phyloP scores from a whole-genome alignment of 2,888 invertebrate genomes.

The Pocota personata region DNA sequence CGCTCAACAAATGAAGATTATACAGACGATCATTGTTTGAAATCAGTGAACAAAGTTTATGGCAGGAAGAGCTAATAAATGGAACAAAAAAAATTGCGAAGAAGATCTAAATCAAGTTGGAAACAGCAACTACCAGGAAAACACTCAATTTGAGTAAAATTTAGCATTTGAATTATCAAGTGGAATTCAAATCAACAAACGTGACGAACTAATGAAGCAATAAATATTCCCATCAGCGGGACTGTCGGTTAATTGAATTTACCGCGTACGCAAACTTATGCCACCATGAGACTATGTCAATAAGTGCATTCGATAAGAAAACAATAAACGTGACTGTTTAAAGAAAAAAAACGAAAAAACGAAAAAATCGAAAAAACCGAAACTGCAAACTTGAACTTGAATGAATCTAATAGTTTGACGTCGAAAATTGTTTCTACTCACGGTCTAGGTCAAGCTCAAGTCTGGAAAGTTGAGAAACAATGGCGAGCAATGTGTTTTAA shows the following conservation, averaged over 20 bases:
- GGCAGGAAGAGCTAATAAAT: neutral
- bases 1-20: neutral
- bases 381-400: neutral
- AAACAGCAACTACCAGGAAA: neutral
- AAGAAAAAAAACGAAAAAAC: neutral
- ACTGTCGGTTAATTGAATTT: neutral
- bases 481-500: neutral
- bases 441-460: neutral
- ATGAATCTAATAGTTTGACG: neutral
- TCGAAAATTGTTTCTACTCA: neutral
- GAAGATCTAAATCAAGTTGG: neutral
- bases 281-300: neutral
- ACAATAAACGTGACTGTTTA: neutral
- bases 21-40: neutral
- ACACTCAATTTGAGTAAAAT: neutral
- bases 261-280: neutral
- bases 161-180: neutral
- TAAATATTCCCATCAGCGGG: neutral
- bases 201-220: neutral
- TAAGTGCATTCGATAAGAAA: neutral
- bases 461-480: neutral
- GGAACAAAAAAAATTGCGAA: neutral
- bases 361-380: neutral
- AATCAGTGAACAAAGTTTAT: constrained; percentile 11
- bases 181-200: too few species aligned